phyloP scores from a whole-genome alignment of 2,888 invertebrate species.

The Branchipolynoe longqiensis region DNA sequence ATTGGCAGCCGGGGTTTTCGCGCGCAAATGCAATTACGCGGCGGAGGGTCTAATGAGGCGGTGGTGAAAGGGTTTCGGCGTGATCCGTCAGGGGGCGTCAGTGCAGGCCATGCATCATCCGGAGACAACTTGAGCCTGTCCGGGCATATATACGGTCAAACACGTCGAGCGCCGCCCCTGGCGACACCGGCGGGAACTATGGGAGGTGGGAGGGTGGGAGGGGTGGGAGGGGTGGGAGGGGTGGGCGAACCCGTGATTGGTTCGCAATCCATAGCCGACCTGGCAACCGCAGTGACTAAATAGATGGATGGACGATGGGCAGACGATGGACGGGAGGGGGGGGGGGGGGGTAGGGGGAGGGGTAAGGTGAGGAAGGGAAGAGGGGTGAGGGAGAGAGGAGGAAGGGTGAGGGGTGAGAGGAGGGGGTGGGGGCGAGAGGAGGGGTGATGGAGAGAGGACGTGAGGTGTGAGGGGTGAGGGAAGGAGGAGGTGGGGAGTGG shows the following conservation, averaged over 20 bases:
- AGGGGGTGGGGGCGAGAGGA: background rate
- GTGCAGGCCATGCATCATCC: background rate
- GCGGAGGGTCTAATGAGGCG: conserved; percentile 9
- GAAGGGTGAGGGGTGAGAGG: background rate
- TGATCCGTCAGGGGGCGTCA: conserved; percentile 7
- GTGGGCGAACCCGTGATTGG: background rate
- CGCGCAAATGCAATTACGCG: conserved; percentile 43
- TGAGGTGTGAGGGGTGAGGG: background rate
- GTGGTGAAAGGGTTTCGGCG: conserved; percentile 20
- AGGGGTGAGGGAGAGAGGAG: no score
- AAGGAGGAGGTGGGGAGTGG: background rate
- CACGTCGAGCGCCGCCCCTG: background rate
- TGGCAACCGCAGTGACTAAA: conserved; percentile 16
- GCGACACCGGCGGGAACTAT: background rate
- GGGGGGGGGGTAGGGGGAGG: background rate
- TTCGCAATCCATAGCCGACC: background rate
- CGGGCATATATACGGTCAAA: background rate
- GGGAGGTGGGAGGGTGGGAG: no score
- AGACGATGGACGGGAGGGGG: background rate
- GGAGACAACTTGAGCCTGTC: conserved; percentile 25
- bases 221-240: no score
- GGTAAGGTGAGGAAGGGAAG: background rate
- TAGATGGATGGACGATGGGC: background rate
- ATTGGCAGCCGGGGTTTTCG: background rate
- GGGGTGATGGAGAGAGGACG: background rate